phyloP scores from a whole-genome alignment of 1,140 invertebrate genomes.

The Drosophila pandora region DNA sequence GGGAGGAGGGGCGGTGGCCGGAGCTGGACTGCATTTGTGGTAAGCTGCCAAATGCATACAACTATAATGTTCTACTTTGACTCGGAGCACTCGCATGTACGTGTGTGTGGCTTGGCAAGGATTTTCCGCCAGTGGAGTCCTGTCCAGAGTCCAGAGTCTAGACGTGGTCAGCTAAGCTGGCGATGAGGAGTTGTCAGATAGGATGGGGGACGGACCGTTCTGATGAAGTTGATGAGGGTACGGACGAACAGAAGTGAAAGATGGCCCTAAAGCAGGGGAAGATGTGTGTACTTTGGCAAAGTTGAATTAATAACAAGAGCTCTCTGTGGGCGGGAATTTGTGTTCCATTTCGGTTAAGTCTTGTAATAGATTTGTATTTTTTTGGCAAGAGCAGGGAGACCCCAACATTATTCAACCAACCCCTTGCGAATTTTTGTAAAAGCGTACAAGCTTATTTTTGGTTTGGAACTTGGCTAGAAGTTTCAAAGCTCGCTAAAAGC shows the following conservation, averaged over 20 bases:
- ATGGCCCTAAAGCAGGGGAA: conserved; percentile 11
- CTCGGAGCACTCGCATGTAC: conserved; percentile 6
- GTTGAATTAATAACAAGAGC: conserved; percentile 31
- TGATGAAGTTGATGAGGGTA: conserved; percentile 40
- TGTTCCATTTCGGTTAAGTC: not conserved
- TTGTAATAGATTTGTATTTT: conserved; percentile 30
- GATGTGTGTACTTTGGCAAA: conserved; percentile 17
- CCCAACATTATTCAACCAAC: not conserved
- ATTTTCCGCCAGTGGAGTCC: conserved; percentile 26
- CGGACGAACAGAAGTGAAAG: conserved; percentile 10
- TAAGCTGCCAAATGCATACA: conserved; percentile 65
- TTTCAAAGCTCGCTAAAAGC: not conserved
- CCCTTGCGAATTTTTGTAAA: not conserved
- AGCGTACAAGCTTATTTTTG: not conserved
- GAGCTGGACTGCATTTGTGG: conserved; percentile 62
- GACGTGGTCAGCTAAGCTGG: conserved; percentile 65
- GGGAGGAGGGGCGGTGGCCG: conserved; percentile 10
- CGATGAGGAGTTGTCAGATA: conserved; percentile 31
- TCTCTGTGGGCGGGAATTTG: not conserved
- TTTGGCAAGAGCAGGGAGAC: not conserved
- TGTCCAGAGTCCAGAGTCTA: conserved; percentile 56
- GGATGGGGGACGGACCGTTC: not conserved
- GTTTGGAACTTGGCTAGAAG: conserved; percentile 3
- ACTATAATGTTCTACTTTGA: conserved; percentile 64
- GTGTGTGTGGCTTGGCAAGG: conserved; percentile 46